Conservation (phyloP, 2,113 vertebrate species). For the Machaerirhynchus nigripectus region DNA sequence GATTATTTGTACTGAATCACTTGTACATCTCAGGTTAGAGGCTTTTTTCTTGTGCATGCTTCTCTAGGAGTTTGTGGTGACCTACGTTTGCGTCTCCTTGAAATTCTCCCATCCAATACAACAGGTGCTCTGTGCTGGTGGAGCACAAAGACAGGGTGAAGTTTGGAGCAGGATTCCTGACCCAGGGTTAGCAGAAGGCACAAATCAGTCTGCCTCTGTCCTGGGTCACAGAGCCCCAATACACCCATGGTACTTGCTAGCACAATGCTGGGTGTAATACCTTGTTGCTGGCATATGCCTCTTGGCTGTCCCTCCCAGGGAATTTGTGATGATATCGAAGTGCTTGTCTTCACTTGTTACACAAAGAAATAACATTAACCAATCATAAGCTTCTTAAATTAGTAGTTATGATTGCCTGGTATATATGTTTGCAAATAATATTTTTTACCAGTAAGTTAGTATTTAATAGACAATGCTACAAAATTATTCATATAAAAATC, state of each 20-base stretch:
- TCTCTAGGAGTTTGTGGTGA: neutral
- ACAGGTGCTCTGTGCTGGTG: constrained; percentile 19
- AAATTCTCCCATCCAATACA: neutral
- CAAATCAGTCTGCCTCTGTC: neutral
- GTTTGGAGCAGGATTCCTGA: neutral
- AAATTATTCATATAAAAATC: neutral
- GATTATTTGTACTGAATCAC: neutral
- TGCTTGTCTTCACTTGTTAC: neutral
- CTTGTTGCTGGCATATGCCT: neutral
- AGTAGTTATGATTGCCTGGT: neutral
- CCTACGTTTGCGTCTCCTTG: neutral
- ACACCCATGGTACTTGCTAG: neutral
- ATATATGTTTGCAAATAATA: neutral
- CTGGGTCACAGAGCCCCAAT: neutral
- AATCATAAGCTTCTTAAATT: neutral
- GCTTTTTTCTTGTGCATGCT: neutral
- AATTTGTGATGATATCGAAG: neutral
- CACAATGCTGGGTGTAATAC: neutral
- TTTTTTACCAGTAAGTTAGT: neutral
- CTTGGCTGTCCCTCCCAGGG: neutral
- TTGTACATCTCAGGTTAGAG: neutral
- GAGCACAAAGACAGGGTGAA: neutral
- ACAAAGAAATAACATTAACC: neutral
- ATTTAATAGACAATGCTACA: neutral
- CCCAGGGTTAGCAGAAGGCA: neutral